phyloP scores from a whole-genome alignment of 2,888 invertebrate species.

The Lampropteryx suffumata region DNA sequence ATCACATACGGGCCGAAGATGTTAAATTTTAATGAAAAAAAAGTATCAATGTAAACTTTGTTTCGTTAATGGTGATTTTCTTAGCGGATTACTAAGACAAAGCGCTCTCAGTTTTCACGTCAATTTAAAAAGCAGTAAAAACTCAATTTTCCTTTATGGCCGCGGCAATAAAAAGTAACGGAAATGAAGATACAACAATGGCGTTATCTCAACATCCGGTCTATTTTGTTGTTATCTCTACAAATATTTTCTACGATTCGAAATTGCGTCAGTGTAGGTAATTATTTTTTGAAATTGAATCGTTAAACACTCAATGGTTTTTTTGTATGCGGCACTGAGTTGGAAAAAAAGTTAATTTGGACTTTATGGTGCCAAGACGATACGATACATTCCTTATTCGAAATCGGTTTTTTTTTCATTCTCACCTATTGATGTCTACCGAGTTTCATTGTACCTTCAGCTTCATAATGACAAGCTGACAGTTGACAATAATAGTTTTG shows the following conservation, averaged over 20 bases:
- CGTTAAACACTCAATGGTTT: slow-evolving; percentile 51
- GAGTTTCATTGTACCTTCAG: neutral
- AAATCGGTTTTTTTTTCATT: slow-evolving; percentile 12
- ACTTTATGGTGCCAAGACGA: slow-evolving; percentile 16
- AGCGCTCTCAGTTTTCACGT: slow-evolving; percentile 39
- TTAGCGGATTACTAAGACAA: slow-evolving; percentile 25
- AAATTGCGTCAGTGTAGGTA: slow-evolving; percentile 49
- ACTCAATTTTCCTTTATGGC: slow-evolving; percentile 54
- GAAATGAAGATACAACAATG: slow-evolving; percentile 64
- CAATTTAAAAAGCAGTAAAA: slow-evolving; percentile 46
- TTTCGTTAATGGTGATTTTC: slow-evolving; percentile 28
- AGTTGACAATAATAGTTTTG: no score
- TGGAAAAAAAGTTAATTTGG: slow-evolving; percentile 4
- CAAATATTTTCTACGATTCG: slow-evolving; percentile 45
- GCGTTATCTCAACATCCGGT: slow-evolving; percentile 59
- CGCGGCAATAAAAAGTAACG: slow-evolving; percentile 51
- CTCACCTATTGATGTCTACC: slow-evolving; percentile 1
- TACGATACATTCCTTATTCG: slow-evolving; percentile 8
- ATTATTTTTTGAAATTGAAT: slow-evolving; percentile 67
- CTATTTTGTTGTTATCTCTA: slow-evolving; percentile 58
- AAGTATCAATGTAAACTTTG: slow-evolving; percentile 51
- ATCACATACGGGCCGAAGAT: slow-evolving; percentile 72
- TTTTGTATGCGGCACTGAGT: slow-evolving; percentile 19
- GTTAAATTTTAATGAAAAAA: slow-evolving; percentile 57
- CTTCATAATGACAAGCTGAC: no score